Evolutionary conservation across 2,113 vertebrate genomes (phyloP).

Genomic region (Saccopteryx bilineata): DNA sequence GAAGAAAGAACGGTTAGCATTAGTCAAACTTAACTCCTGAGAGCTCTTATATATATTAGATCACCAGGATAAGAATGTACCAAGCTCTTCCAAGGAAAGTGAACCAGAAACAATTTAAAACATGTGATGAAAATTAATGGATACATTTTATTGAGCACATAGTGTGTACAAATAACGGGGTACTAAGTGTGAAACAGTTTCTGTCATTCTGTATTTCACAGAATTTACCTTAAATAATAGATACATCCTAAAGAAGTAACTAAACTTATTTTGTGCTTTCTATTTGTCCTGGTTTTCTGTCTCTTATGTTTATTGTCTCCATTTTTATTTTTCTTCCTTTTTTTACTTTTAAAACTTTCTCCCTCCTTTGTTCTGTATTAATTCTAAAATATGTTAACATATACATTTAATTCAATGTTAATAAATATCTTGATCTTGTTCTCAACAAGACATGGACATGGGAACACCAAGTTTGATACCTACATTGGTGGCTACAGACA

Average conservation of each 20-base stretch:
- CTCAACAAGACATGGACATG: background rate
- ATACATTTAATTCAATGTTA: background rate
- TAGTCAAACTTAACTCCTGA: background rate
- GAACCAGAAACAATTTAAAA: background rate
- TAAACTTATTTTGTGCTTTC: background rate
- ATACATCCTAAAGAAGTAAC: background rate
- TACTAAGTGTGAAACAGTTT: background rate
- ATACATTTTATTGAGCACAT: background rate
- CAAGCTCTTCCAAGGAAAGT: background rate
- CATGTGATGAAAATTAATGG: background rate
- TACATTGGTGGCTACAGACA: background rate
- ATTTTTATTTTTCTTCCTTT: background rate
- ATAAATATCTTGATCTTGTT: background rate
- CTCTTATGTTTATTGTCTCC: background rate
- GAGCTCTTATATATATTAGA: background rate
- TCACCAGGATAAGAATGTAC: background rate
- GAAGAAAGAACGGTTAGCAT: background rate
- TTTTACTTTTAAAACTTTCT: background rate
- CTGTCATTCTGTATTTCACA: background rate
- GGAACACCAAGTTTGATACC: background rate
- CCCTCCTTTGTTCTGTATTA: background rate
- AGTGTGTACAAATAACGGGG: background rate
- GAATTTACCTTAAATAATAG: background rate
- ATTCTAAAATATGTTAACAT: slow-evolving; percentile 21
- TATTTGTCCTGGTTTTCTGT: background rate